A percentile compares a stretch with the other conserved stretches of the same genome.
phyloP scores from a whole-genome alignment of 1,140 invertebrate genomes.

The Ips typographus region DNA sequence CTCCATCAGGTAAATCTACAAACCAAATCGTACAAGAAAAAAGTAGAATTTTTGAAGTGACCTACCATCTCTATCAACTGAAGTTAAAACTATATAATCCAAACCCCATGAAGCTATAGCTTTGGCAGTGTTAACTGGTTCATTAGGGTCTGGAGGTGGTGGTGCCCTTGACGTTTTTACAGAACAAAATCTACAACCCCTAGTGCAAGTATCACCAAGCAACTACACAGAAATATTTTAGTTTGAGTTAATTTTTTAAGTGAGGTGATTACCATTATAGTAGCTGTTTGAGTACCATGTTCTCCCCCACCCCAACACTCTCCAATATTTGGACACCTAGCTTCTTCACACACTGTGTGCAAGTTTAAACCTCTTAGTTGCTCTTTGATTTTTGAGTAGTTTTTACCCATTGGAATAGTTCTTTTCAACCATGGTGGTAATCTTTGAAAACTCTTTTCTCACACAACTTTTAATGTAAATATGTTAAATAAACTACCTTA shows the following conservation, averaged over 20 bases:
- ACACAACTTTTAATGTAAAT: neutral
- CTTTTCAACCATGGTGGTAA: conserved; percentile 97
- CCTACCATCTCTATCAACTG: conserved; percentile 93
- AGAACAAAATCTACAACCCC: conserved; percentile 96
- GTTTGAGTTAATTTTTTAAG: neutral
- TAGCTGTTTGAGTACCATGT: conserved; percentile 84
- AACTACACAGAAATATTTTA: conserved; percentile 59
- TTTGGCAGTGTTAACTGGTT: conserved; percentile 90
- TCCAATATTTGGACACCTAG: conserved; percentile 97
- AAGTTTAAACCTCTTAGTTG: conserved; percentile 87
- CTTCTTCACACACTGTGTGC: conserved; percentile 98
- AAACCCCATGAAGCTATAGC: conserved; percentile 94
- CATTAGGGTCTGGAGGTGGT: conserved; percentile 84
- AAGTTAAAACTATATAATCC: conserved; percentile 97
- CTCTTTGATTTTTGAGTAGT: conserved; percentile 83
- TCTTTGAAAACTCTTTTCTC: conserved; percentile 4
- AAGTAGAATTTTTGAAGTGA: conserved; percentile 6
- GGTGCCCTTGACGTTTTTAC: conserved; percentile 95
- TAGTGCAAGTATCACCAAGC: conserved; percentile 89
- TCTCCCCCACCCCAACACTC: conserved; percentile 98
- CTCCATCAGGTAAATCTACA: conserved; percentile 87
- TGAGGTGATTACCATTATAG: conserved; percentile 73
- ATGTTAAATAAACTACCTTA: conserved; percentile 56
- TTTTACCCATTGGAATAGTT: conserved; percentile 87
- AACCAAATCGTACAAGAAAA: conserved; percentile 1